Conservation (phyloP, 2,113 vertebrate species). For the Perognathus longimembris region DNA sequence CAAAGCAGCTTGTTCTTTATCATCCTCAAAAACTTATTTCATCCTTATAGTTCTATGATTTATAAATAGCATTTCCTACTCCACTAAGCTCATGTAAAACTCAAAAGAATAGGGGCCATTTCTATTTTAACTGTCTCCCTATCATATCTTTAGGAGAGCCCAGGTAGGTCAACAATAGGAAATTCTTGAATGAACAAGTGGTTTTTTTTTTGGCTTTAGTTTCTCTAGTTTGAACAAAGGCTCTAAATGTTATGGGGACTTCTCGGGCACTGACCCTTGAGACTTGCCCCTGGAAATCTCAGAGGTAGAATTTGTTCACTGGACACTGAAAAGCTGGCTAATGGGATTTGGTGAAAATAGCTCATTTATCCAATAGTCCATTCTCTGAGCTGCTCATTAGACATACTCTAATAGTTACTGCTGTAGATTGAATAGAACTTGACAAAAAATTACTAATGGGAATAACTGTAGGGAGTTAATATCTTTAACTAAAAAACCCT, state of each 20-base stretch:
- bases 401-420: not conserved
- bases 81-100: not conserved
- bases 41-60: not conserved
- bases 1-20: not conserved
- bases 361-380: not conserved
- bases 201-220: not conserved
- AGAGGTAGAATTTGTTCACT: not conserved
- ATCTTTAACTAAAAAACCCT: not conserved
- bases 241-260: not conserved
- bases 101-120: not conserved
- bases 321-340: not conserved
- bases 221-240: not conserved
- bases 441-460: not conserved
- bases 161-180: too few relatives aligned
- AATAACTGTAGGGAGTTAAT: not conserved
- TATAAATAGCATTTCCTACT: not conserved
- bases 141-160: not conserved
- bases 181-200: not conserved
- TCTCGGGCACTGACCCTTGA: not conserved
- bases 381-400: not conserved
- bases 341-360: not conserved
- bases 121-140: not conserved
- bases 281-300: not conserved
- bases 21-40: not conserved
- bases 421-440: not conserved